phyloP scores from a whole-genome alignment of 2,113 vertebrate species.

The Pelecanus crispus region DNA sequence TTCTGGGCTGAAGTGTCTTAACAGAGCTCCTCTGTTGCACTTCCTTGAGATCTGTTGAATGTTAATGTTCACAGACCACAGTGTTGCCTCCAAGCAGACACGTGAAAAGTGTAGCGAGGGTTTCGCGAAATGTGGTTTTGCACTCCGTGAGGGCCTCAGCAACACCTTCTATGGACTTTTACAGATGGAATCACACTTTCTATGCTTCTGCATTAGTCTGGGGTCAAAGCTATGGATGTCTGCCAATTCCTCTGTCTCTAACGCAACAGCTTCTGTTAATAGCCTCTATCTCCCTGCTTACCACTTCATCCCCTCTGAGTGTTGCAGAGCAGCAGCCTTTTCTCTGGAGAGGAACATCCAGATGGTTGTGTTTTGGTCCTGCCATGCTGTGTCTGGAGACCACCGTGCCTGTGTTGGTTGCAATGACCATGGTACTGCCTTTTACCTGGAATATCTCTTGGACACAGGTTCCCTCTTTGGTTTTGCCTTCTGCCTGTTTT shows the following conservation, averaged over 20 bases:
- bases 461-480: background rate
- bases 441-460: background rate
- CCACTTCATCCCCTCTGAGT: background rate
- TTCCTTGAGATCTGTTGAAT: background rate
- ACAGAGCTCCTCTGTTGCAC: background rate
- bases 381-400: background rate
- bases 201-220: background rate
- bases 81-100: background rate
- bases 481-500: background rate
- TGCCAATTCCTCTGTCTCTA: background rate
- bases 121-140: background rate
- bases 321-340: background rate
- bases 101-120: rapidly evolving
- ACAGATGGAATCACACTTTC: background rate
- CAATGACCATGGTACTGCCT: rapidly evolving
- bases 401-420: background rate
- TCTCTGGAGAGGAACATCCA: background rate
- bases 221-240: background rate
- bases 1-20: background rate
- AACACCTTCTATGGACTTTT: background rate
- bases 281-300: background rate
- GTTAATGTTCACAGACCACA: background rate
- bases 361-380: background rate
- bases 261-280: background rate
- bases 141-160: background rate